Evolutionary conservation across 1,140 invertebrate genomes (phyloP).

Genomic region (Drosophila dunni): DNA sequence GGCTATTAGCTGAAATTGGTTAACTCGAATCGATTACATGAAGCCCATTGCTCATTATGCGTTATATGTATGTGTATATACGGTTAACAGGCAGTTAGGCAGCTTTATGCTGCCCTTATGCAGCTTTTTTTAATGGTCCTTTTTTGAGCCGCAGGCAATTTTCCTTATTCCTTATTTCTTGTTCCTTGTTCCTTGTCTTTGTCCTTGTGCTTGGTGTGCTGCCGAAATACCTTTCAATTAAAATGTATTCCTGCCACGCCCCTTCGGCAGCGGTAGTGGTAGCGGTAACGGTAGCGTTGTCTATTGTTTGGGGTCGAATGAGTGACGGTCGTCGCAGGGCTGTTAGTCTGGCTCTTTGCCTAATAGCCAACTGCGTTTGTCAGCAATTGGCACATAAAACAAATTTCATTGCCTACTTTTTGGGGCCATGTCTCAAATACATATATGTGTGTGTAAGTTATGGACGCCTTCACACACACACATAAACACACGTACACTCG

Average conservation of each 20-base stretch:
- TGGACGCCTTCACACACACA: slow-evolving; percentile 26
- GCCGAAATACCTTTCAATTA: slow-evolving; percentile 56
- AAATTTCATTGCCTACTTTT: slow-evolving; percentile 60
- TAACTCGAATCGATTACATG: slow-evolving; percentile 45
- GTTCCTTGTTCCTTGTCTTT: background rate
- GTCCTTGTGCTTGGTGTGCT: background rate
- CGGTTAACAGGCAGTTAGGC: background rate
- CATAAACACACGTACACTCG: background rate
- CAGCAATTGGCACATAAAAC: slow-evolving; percentile 54
- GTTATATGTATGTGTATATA: slow-evolving; percentile 7
- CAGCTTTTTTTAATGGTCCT: slow-evolving; percentile 49
- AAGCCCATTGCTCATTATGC: slow-evolving; percentile 62
- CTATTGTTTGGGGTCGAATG: slow-evolving; percentile 21
- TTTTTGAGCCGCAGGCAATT: slow-evolving; percentile 2
- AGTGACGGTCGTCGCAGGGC: background rate
- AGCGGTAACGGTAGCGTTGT: background rate
- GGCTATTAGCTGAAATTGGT: slow-evolving; percentile 39
- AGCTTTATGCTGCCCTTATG: slow-evolving; percentile 17
- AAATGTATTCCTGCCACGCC: slow-evolving; percentile 38
- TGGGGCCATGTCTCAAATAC: slow-evolving; percentile 7
- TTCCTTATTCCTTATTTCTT: background rate
- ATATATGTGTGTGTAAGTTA: slow-evolving; percentile 14
- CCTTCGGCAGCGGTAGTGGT: background rate
- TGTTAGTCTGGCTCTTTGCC: slow-evolving; percentile 31
- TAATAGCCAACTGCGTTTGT: slow-evolving; percentile 44